These are phyloP conservation scores for Ctenomys sociabilis DNA, from an alignment of 2,113 vertebrate genomes.

Conservation along the genomic window DNA sequence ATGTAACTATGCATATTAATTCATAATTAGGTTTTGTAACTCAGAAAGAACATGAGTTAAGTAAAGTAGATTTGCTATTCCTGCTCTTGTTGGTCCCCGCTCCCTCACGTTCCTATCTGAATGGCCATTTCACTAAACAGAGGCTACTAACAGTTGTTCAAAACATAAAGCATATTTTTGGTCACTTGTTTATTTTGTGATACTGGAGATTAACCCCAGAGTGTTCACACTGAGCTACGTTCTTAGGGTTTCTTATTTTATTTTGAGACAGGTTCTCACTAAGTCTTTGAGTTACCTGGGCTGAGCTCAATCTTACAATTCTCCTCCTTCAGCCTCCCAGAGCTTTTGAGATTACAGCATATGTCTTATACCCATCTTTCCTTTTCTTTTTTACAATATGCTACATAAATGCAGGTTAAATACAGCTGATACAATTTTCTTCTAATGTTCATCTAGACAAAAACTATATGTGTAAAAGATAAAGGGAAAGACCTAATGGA, in stretches of 20 bases:
- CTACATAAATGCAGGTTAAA: slow-evolving; percentile 22
- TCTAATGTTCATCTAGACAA: slow-evolving; percentile 14
- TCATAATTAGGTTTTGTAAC: neutral
- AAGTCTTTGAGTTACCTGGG: neutral
- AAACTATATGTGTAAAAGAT: neutral
- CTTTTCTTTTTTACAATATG: neutral
- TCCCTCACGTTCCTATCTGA: neutral
- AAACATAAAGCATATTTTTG: neutral
- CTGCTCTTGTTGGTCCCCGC: neutral
- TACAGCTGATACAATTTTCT: neutral
- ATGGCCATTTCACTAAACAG: neutral
- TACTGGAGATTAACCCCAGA: neutral
- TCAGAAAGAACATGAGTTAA: slow-evolving; percentile 1
- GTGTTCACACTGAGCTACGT: neutral
- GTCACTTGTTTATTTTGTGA: neutral
- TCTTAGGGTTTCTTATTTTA: neutral
- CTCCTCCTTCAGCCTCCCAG: neutral
- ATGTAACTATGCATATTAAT: neutral
- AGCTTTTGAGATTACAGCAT: neutral
- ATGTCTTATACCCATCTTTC: neutral
- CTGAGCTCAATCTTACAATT: neutral
- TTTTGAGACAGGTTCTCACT: neutral
- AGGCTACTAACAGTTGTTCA: neutral
- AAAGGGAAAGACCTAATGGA: neutral
- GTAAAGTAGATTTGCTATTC: neutral